Evolutionary conservation across 1,140 invertebrate species (phyloP), one percentile per base, ranked within the genome.

Genomic region (Dinothrombium tinctorium): DNA sequence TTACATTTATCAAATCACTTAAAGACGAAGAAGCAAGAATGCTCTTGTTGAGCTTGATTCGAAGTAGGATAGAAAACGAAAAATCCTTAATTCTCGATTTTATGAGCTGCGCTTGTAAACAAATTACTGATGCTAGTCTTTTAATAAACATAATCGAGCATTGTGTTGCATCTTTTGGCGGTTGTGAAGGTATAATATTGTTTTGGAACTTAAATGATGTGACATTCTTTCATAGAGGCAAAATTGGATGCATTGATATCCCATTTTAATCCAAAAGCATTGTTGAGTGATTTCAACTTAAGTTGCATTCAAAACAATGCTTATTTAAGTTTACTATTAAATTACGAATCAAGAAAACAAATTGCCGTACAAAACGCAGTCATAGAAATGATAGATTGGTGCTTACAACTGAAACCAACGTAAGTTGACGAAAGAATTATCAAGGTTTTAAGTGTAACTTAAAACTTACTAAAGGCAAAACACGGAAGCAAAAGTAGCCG

Each of bases 1-100:
- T 36, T 4, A 36, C 20, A 21, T 36, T 36, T n/a, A 36, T 36
- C 15, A 36, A 36, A n/a, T n/a, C n/a, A n/a, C n/a, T n/a, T n/a
- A n/a, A n/a, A n/a, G n/a, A n/a, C n/a, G n/a, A n/a, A n/a, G n/a
- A n/a, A n/a, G n/a, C n/a, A n/a, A n/a, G n/a, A n/a, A n/a, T n/a
- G n/a, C n/a, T n/a, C n/a, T n/a, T n/a, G n/a, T n/a, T n/a, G n/a
- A n/a, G n/a, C n/a, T n/a, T n/a, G n/a, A n/a, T n/a, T n/a, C n/a
- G n/a, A n/a, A n/a, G n/a, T n/a, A n/a, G n/a, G n/a, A n/a, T n/a
- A n/a, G n/a, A n/a, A n/a, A n/a, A n/a, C n/a, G n/a, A n/a, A n/a
- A n/a, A n/a, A n/a, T n/a, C n/a, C n/a, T n/a, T n/a, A n/a, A n/a
- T n/a, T n/a, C n/a, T n/a, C n/a, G n/a, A n/a, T n/a, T n/a, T n/a